Percentiles rank a stretch among this genome's conserved stretches.
These are phyloP conservation scores for Tetragonula carbonaria DNA, from an alignment of 2,888 invertebrate species.

Conservation along the genomic window DNA sequence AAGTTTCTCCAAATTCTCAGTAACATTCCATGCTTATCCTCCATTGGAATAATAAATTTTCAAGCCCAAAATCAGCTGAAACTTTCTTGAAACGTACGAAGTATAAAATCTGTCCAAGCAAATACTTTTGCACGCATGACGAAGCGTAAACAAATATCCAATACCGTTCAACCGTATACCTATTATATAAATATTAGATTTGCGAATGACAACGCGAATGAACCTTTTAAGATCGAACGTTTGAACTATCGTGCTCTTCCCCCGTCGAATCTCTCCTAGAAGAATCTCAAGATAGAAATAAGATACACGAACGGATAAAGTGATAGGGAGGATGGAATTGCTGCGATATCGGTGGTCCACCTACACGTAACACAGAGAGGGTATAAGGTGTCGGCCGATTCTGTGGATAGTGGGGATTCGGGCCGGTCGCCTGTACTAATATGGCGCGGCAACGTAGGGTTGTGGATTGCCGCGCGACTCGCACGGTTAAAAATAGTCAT, in stretches of 20 bases:
- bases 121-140: not conserved
- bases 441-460: conserved; percentile 83
- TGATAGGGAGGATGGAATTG: conserved; percentile 7
- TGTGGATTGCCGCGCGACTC: conserved; percentile 80
- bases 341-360: conserved; percentile 48
- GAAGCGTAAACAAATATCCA: not conserved
- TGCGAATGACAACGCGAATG: not conserved
- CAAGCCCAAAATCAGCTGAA: not conserved
- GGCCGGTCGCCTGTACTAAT: conserved; percentile 83
- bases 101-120: not conserved
- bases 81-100: not conserved
- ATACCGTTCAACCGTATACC: not conserved
- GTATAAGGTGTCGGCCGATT: conserved; percentile 83
- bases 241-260: not conserved
- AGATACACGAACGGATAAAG: not conserved
- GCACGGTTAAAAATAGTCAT: conserved; percentile 82
- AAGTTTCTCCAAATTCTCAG: not conserved
- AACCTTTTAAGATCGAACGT: not conserved
- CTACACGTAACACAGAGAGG: conserved; percentile 70
- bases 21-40: not conserved
- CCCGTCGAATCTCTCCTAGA: not conserved
- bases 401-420: conserved; percentile 82
- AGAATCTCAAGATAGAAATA: not conserved
- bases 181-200: not conserved
- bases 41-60: not conserved